phyloP scores from a whole-genome alignment of 2,797 vertebrate species.

The Salarias fasciatus region DNA sequence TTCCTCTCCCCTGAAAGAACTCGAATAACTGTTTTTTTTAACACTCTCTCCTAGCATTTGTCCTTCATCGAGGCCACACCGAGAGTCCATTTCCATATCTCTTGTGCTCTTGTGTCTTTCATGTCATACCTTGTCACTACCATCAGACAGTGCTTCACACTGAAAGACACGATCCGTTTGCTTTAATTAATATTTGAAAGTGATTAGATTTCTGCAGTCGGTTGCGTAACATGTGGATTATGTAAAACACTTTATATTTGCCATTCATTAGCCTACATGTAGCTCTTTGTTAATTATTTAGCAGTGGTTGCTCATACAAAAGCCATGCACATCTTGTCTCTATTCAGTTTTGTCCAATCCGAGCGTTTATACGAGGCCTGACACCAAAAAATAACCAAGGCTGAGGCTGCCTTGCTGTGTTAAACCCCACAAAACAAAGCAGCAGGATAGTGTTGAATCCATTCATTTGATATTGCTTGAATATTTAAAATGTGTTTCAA shows the following conservation, averaged over 20 bases:
- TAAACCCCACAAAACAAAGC: not conserved
- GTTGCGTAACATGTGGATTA: slow-evolving; percentile 55
- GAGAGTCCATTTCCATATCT: slow-evolving; percentile 29
- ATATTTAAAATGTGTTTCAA: too few relatives aligned
- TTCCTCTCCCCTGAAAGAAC: slow-evolving; percentile 23
- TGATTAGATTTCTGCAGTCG: slow-evolving; percentile 46
- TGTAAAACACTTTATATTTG: slow-evolving; percentile 61
- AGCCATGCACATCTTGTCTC: slow-evolving; percentile 5
- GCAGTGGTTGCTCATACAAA: slow-evolving; percentile 25
- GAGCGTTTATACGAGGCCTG: slow-evolving; percentile 20
- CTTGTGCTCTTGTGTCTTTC: slow-evolving; percentile 5
- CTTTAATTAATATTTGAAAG: slow-evolving; percentile 62
- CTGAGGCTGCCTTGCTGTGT: too few relatives aligned
- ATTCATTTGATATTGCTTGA: not conserved
- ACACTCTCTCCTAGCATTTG: slow-evolving; percentile 50
- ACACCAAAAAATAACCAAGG: slow-evolving; percentile 29
- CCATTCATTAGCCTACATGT: slow-evolving; percentile 40
- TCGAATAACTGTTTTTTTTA: slow-evolving; percentile 46
- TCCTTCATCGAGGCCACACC: slow-evolving; percentile 26
- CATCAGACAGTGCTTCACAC: slow-evolving; percentile 28
- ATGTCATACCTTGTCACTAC: slow-evolving; percentile 31
- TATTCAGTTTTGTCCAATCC: slow-evolving; percentile 5
- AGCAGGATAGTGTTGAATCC: slow-evolving; percentile 2
- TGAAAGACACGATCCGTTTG: slow-evolving; percentile 25
- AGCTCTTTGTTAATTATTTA: slow-evolving; percentile 65